Base-by-base conservation (phyloP, 2,797 vertebrate genomes). In the Notolepis coatsorum region DNA sequence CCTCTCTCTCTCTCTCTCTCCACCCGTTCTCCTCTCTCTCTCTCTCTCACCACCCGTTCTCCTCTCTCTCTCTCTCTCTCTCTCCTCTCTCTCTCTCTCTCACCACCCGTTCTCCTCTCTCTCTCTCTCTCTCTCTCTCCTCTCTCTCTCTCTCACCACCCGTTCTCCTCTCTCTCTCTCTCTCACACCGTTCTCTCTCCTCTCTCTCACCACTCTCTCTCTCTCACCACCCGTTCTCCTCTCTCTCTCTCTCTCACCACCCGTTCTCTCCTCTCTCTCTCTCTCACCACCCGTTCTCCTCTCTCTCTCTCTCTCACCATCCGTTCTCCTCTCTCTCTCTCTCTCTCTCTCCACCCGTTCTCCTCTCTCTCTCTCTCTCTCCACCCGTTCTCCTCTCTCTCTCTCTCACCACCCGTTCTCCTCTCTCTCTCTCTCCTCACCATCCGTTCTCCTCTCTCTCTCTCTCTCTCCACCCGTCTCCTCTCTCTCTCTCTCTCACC, bases 261-360 rank as follows among this genome's bases (percentile, higher is more conserved):
- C n/a, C n/a, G n/a, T n/a, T n/a, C n/a, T n/a, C n/a, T n/a, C n/a
- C n/a, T n/a, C n/a, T n/a, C n/a, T n/a, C n/a, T n/a, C n/a, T n/a
- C n/a, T n/a, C n/a, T n/a, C n/a, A n/a, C n/a, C n/a, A n/a, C n/a
- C n/a, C n/a, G n/a, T n/a, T n/a, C n/a, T n/a, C n/a, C n/a, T n/a
- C n/a, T n/a, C n/a, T n/a, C n/a, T n/a, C 46, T 74, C 51, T 61
- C 54, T 35, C 49, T 61, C 25, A 1, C 27, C 31, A 45, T 24
- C 35, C 4, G 27, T 43, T 54, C 37, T 54, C 66, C 23, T 3
- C 0, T 28, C 2, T 61, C 33, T n/a, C n/a, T 47, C 52, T 57
- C 31, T 35, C 41, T 25, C 38, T 28, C 5, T 35, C 33, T 35
- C 8, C n/a, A 9, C n/a, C 33, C n/a, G 9, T 13, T 13, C n/a